Base-by-base conservation (phyloP, 2,113 vertebrate genomes). In the Microtus richardsoni region DNA sequence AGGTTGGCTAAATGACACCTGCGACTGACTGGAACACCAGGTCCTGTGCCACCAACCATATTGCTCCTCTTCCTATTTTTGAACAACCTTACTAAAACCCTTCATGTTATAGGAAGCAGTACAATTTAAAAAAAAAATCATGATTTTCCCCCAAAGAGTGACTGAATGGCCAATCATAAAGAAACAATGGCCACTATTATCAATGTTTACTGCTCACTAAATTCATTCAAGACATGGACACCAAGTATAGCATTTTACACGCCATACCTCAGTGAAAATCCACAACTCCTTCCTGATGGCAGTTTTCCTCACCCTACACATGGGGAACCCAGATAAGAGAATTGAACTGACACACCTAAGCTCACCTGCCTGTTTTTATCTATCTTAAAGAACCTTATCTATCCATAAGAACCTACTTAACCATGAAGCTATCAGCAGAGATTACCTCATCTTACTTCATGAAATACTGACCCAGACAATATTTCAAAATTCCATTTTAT, bases 401-500 rank as follows among this genome's bases (percentile, higher is more conserved):
- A 52, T 52, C 49, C 58, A 33, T 84, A 94, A 96, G 64, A 77
- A 88, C 22, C 0, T 24, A 91, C 28, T 80, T 71, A 60, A 78
- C 39, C 1, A 5, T n/a, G 44, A 64, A 75, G 64, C 79, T 62
- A 84, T 7, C 9, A 19, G 5, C 13, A 66, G 73, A 74, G 62
- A 91, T 91, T 68, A 83, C 12, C 28, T 86, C 21, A n/a, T 79
- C 93, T 91, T 22, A 47, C 10, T n/a, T 92, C 21, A 39, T 91
- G 16, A 93, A 84, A 89, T 62, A n/a, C 36, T 92, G 54, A 89
- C 36, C 87, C 2, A 95, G 70, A 88, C 24, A 66, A 75, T 49
- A 64, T 90, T 90, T 93, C 78, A 85, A 88, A 95, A 88, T 73
- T 60, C 49, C 49, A 79, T 75, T 88, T 66, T 64, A 75, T 86